Evolutionary conservation across 2,797 vertebrate species (phyloP), one percentile per base, ranked within the genome.

Genomic region (Coranthus polyacanthus): DNA sequence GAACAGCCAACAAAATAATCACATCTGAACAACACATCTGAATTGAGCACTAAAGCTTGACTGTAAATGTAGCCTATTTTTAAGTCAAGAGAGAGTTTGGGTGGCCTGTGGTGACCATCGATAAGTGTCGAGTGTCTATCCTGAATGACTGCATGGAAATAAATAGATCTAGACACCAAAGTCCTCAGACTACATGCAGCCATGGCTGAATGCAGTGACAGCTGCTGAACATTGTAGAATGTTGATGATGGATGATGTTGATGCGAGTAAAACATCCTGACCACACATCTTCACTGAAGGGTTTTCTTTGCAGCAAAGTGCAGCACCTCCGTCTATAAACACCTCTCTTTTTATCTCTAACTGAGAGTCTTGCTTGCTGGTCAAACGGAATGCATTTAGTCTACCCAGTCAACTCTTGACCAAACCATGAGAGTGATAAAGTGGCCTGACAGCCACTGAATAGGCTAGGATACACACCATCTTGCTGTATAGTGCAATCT

Each of bases 341-440:
- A 75, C 64, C 24, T 41, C 26, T 39, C 44, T 75, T 51, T 79
- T 81, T 82, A 84, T 86, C 72, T 84, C 13, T 41, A 37, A 62
- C 65, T 38, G 39, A 34, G 32, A 65, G 54, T 64, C 45, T 61
- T 42, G 18, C 60, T 68, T 50, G 44, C 66, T 75, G 73, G 65
- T 84, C 79, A 79, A 62, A 81, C 46, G 32, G 57, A 79, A 68
- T 60, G 56, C 37, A 68, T 76, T 82, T 68, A 37, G 49, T 71
- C 65, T 65, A 26, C 16, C 64, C 50, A 45, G 71, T 75, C 70
- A 52, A 18, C 81, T 78, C 72, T 70, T 86, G 87, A 88, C 81
- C 73, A 49, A 68, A 75, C 47, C 17, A 72, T 82, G 69, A 60
- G 63, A 75, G 87, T 92, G 89, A 93, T 90, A 57, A 88, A 92